Base-by-base conservation (phyloP, 2,888 invertebrate genomes). In the Drosophila borealis region DNA sequence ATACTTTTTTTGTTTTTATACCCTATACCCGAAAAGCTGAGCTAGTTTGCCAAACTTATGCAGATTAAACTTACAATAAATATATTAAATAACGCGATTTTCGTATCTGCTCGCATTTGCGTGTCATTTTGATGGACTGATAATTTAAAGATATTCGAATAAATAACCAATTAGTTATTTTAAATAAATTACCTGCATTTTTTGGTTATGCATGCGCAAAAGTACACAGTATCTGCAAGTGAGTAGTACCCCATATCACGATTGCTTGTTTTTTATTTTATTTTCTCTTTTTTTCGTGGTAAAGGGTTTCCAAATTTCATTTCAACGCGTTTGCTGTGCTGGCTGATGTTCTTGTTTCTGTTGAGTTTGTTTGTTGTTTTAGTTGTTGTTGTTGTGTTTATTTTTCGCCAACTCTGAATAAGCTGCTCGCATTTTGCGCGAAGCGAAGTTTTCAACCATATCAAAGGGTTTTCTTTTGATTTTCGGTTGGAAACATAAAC, bases 391-490 rank as follows among this genome's bases (percentile, higher is more conserved):
- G 36, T 45, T 53, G 17, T 78, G 62, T 78, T 81, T 78, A 62
- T 46, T 54, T 74, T 67, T 39, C 62, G 57, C 49, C 49, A 65
- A 81, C 81, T 54, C 66, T 42, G 42, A 59, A 54, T 53, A 70
- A 45, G 53, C 45, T 68, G 53, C 33, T 61, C 56, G 33, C 39
- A 9, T 56, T 54, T 46, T 17, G 36, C 19, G 48, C 57, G 10
- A 4, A 13, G 13, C 9, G 37, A 49, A 68, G 42, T 68, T 48
- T 63, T 19, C 42, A 50, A 21, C 21, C 55, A 63, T 72, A 77
- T 78, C 73, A 75, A 78, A 78, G 74, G 49, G 59, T 49, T 68
- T 63, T 39, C 51, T 44, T 60, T 68, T 63, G 55, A 60, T 25
- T 54, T 45, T 59, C 59, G 48, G 33, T 25, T 46, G 6, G 33